Base-by-base conservation (phyloP, 2,797 vertebrate genomes). In the Hozukius guyotensis region DNA sequence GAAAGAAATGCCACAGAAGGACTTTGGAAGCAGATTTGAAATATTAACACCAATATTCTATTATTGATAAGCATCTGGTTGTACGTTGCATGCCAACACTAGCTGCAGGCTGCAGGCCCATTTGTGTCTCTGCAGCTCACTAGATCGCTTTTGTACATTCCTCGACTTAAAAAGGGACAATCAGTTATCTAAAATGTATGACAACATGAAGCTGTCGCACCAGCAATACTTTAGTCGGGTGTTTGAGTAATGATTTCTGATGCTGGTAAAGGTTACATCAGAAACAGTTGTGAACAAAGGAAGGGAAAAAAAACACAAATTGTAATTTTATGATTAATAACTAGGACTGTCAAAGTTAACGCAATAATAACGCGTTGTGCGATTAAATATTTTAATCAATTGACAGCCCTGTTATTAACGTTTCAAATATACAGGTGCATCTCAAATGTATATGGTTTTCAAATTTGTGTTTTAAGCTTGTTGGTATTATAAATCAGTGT, bases 31-130 rank as follows among this genome's bases (percentile, higher is more conserved):
- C 64, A 79, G 61, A 79, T 75, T 82, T 87, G 4, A 90, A 93
- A 87, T 86, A 87, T 91, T 92, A 68, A 91, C 61, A 76, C 60
- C 5, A 29, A 68, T 62, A 66, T 65, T 90, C 79, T 14, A 89
- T 87, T 80, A 90, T 89, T 87, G 73, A 88, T 88, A 52, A 72
- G 34, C 12, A 16, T 81, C 72, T 77, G 83, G 77, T 20, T 77
- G 38, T 6, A 14, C 5, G 55, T 82, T 82, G 63, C 2, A 36
- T 60, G 75, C 77, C 82, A 87, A 46, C 9, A 18, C 2, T 2
- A 38, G 13, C 36, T 38, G 36, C 34, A 34, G 4, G 68, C 31
- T 38, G 34, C 49, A 20, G 59, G 34, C 57, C 27, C 1, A 27
- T 22, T 20, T 53, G 31, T 64, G 29, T 72, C 14, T 52, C 56